Evolutionary conservation across 2,888 invertebrate species (phyloP).

Genomic region (Mechanitis messenoides): DNA sequence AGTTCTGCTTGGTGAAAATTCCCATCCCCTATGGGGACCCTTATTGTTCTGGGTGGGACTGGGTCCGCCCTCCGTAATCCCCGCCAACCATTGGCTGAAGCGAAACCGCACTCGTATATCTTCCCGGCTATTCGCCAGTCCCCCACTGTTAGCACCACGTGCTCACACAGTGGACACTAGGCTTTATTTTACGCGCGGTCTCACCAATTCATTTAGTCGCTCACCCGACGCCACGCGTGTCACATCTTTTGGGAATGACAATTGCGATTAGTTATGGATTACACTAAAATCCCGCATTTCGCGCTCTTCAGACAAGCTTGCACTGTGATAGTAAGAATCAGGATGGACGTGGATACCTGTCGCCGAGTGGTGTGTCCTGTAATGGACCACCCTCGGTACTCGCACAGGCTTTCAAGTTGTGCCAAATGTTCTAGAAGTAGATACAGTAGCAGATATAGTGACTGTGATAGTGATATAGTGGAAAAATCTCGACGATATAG

Average conservation of each 20-base stretch:
- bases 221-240: slow-evolving; percentile 66
- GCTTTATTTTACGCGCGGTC: slow-evolving; percentile 69
- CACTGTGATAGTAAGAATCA: slow-evolving; percentile 63
- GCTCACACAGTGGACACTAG: slow-evolving; percentile 43
- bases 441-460: slow-evolving; percentile 64
- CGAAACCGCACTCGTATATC: slow-evolving; percentile 42
- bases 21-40: slow-evolving; percentile 53
- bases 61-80: slow-evolving; percentile 46
- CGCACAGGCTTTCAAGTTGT: slow-evolving; percentile 52
- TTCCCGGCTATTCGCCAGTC: slow-evolving; percentile 52
- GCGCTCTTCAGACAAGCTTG: slow-evolving; percentile 57
- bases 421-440: slow-evolving; percentile 66
- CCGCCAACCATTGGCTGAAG: slow-evolving; percentile 51
- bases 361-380: slow-evolving; percentile 39
- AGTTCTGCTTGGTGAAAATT: slow-evolving; percentile 26
- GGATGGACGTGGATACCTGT: slow-evolving; percentile 50
- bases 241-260: slow-evolving; percentile 68
- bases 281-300: slow-evolving; percentile 58
- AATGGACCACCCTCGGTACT: slow-evolving; percentile 36
- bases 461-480: slow-evolving; percentile 69
- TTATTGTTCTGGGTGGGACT: slow-evolving; percentile 47
- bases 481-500: slow-evolving; percentile 57
- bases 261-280: slow-evolving; percentile 64
- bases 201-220: slow-evolving; percentile 68
- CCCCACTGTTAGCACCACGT: slow-evolving; percentile 57